Conservation (phyloP, 2,888 invertebrate species). For the Prenolepis imparis region DNA sequence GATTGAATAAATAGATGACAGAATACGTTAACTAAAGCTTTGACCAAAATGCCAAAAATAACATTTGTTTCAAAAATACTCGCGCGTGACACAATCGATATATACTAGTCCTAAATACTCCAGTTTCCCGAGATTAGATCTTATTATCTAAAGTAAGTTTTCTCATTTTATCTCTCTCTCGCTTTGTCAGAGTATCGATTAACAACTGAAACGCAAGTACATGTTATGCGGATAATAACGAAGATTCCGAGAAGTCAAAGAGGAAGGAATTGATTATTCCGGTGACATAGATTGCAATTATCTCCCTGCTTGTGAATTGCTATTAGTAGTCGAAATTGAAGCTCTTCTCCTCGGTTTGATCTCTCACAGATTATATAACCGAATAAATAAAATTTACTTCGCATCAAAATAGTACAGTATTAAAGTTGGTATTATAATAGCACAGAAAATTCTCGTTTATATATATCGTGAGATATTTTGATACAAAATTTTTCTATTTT, state of each 20-base stretch:
- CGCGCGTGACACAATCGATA: background rate
- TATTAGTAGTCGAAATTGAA: background rate
- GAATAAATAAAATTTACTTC: background rate
- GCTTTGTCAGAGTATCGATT: conserved; percentile 14
- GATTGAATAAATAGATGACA: background rate
- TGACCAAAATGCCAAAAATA: background rate
- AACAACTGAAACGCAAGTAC: background rate
- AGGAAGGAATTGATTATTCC: conserved; percentile 5
- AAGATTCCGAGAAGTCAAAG: conserved; percentile 8
- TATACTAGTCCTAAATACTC: conserved; percentile 14
- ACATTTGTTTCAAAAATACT: background rate
- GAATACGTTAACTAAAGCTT: background rate
- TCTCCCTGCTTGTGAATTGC: background rate
- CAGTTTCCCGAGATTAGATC: conserved; percentile 38
- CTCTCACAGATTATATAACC: background rate
- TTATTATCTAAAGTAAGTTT: conserved; percentile 38
- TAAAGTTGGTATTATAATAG: background rate
- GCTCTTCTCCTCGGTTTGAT: background rate
- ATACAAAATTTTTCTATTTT: background rate
- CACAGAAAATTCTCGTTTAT: background rate
- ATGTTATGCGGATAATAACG: background rate
- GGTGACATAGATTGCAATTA: conserved; percentile 6
- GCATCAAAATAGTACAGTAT: background rate
- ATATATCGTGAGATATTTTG: background rate
- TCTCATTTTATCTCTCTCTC: background rate